Conservation (phyloP, 2,888 invertebrate species). For the Scelioninae gen. 2 region DNA sequence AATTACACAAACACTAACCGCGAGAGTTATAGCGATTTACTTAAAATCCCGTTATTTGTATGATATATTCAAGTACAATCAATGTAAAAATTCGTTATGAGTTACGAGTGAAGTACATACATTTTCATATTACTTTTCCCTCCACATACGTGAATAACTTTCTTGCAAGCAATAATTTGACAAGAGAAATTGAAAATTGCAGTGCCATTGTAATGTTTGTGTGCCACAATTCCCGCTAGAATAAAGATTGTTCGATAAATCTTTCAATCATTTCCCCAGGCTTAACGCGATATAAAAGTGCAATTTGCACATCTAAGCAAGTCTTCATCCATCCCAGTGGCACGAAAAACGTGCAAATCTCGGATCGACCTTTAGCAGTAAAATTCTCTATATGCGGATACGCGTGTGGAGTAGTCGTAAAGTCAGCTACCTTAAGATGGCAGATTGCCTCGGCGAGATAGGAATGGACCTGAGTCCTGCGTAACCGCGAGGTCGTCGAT, state of each 20-base stretch:
- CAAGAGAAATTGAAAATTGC: not conserved
- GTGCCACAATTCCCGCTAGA: conserved; percentile 10
- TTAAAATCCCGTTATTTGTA: too few relatives aligned
- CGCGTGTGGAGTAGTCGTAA: conserved; percentile 47
- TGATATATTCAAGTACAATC: too few relatives aligned
- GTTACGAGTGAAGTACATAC: too few relatives aligned
- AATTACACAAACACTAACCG: too few relatives aligned
- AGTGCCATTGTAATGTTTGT: not conserved
- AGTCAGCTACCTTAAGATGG: conserved; percentile 62
- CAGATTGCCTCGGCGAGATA: conserved; percentile 66
- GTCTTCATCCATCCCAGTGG: conserved; percentile 33
- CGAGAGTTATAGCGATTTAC: too few relatives aligned
- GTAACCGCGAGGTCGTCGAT: conserved; percentile 63
- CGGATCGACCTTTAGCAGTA: conserved; percentile 50
- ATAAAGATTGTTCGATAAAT: conserved; percentile 30
- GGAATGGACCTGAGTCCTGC: conserved; percentile 59
- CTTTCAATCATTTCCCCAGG: conserved; percentile 29
- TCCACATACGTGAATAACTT: too few relatives aligned
- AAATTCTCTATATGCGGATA: conserved; percentile 42
- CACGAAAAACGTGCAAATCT: conserved; percentile 38
- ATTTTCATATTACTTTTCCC: too few relatives aligned
- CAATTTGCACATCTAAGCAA: conserved; percentile 40
- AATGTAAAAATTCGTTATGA: too few relatives aligned
- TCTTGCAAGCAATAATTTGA: too few relatives aligned
- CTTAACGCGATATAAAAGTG: conserved; percentile 33